Evolutionary conservation across 2,888 invertebrate species (phyloP).

Genomic region (Hypomecis atomaria): DNA sequence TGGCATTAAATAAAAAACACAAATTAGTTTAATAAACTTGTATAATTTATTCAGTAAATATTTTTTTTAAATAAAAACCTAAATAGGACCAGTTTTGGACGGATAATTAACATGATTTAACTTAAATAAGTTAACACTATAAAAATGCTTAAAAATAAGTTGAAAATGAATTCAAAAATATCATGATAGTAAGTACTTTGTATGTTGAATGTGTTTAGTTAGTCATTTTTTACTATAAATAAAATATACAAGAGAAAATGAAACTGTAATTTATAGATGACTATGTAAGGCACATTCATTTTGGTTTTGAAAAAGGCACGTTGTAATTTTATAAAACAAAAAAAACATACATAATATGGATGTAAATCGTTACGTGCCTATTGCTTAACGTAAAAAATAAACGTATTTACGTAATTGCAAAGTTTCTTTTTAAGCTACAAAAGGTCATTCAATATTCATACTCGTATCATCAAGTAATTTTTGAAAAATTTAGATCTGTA

Average conservation of each 20-base stretch:
- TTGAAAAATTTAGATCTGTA: no score
- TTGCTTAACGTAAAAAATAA: no score
- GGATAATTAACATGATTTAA: constrained; percentile 29
- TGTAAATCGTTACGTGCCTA: no score
- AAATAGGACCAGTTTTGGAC: constrained; percentile 35
- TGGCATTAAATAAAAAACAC: constrained; percentile 10
- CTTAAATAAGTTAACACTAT: constrained; percentile 21
- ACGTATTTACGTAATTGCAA: no score
- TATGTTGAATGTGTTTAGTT: not conserved
- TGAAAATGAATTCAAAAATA: constrained; percentile 8
- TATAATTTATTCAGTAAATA: constrained; percentile 34
- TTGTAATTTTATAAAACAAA: constrained; percentile 4
- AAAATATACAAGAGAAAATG: not conserved
- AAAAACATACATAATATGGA: no score
- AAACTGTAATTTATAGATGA: not conserved
- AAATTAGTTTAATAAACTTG: constrained; percentile 20
- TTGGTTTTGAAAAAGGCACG: constrained; percentile 42
- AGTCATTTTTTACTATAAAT: not conserved
- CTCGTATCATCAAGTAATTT: no score
- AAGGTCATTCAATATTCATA: no score
- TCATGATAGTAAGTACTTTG: not conserved
- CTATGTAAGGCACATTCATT: constrained; percentile 51
- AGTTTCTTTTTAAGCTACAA: no score
- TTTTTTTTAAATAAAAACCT: constrained; percentile 26
- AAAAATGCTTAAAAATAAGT: constrained; percentile 18